Percentiles rank a stretch among this genome's conserved stretches.
Evolutionary conservation across 2,797 vertebrate genomes (phyloP).

Genomic region (Graptemys geographica): DNA sequence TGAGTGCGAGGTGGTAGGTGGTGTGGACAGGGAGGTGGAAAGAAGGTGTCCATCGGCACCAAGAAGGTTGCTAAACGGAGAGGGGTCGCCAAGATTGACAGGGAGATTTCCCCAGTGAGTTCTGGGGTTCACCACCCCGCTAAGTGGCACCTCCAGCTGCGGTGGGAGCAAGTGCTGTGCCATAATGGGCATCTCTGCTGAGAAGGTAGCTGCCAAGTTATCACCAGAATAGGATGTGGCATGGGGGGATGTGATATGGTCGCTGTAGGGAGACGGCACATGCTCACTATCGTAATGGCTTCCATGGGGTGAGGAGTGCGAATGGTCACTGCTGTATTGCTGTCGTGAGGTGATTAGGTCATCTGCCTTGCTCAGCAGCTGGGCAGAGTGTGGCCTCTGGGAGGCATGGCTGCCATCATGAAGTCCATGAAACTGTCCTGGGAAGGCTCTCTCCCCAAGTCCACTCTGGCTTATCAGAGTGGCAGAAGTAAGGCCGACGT

Average conservation of each 20-base stretch:
- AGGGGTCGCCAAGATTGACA: constrained; percentile 91
- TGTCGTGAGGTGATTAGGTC: constrained; percentile 87
- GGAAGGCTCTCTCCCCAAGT: constrained; percentile 92
- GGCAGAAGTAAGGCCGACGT: constrained; percentile 87
- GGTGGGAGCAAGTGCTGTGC: constrained; percentile 85
- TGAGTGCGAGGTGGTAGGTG: constrained; percentile 93
- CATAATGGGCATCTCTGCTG: constrained; percentile 93
- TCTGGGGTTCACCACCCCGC: constrained; percentile 90
- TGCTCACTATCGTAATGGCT: constrained; percentile 97
- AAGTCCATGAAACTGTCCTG: constrained; percentile 88
- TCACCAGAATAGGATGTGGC: constrained; percentile 86
- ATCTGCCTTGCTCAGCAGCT: constrained; percentile 93
- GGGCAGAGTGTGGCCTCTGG: constrained; percentile 88
- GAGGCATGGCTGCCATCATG: constrained; percentile 87
- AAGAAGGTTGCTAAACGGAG: constrained; percentile 94
- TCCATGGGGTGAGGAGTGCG: constrained; percentile 91
- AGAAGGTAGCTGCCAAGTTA: constrained; percentile 87
- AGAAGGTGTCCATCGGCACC: constrained; percentile 95
- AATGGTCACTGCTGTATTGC: constrained; percentile 89
- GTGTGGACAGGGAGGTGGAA: constrained; percentile 97
- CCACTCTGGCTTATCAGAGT: constrained; percentile 90
- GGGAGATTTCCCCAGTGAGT: constrained; percentile 95
- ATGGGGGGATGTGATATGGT: constrained; percentile 95
- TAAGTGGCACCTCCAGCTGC: constrained; percentile 93
- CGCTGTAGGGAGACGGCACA: constrained; percentile 95